Evolutionary conservation across 2,888 invertebrate species (phyloP).

Genomic region (Resseliella maxima): DNA sequence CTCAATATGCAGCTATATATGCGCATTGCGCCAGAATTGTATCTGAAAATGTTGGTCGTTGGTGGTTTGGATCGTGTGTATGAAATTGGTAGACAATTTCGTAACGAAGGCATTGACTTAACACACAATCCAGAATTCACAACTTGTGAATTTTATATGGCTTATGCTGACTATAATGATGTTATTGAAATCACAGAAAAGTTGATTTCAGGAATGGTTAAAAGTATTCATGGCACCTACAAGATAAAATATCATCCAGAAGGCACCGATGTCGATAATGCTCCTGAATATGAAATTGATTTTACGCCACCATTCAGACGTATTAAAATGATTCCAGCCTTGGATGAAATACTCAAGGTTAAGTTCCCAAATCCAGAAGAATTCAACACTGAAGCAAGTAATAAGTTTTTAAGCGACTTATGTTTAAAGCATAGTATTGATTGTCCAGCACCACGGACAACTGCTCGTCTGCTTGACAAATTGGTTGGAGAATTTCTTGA

Average conservation of each 20-base stretch:
- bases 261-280: constrained; percentile 74
- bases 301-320: constrained; percentile 97
- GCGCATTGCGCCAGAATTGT: constrained; percentile 98
- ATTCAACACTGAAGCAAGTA: constrained; percentile 76
- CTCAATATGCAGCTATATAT: constrained; percentile 96
- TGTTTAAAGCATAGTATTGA: constrained; percentile 88
- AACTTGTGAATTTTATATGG: constrained; percentile 99
- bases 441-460: constrained; percentile 92
- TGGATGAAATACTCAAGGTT: constrained; percentile 83
- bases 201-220: constrained; percentile 94
- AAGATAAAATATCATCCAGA: constrained; percentile 92
- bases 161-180: constrained; percentile 99
- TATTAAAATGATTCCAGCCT: constrained; percentile 88
- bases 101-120: constrained; percentile 98
- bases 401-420: constrained; percentile 81
- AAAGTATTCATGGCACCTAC: constrained; percentile 88
- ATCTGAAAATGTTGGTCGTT: constrained; percentile 97
- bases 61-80: constrained; percentile 93
- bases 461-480: constrained; percentile 94
- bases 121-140: constrained; percentile 99
- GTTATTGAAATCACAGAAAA: constrained; percentile 92
- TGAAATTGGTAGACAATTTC: constrained; percentile 92
- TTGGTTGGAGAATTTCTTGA: constrained; percentile 96
- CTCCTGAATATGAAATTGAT: constrained; percentile 86
- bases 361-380: constrained; percentile 79